Base-by-base conservation (phyloP, 2,113 vertebrate genomes). In the Esox niger region DNA sequence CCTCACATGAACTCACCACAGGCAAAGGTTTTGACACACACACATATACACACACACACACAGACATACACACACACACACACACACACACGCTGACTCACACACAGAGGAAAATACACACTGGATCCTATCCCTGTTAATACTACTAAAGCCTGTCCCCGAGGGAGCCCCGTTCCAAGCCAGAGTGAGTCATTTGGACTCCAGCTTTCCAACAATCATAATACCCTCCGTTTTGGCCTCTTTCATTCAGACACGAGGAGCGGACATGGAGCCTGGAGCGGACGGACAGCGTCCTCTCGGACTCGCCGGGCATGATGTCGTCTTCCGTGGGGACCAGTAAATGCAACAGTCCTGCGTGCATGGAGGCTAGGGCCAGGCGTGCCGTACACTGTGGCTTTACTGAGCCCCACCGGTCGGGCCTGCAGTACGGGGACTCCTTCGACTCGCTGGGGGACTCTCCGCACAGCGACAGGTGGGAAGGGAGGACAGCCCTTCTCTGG, bases 271-370 rank as follows among this genome's bases (percentile, higher is more conserved):
- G 96, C 92, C 86, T 97, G 88, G 95, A 98, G 78, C 90, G 90
- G 81, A 96, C 96, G 0, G 96, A 96, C 84, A 97, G 96, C 49
- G 85, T 95, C 86, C 95, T 96, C 79, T 98, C 96, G 0, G 95
- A 98, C 82, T 96, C 95, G 62, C 95, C 94, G 0, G 95, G 95
- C 78, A 94, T 97, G 83, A 92, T 97, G 91, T 92, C 96, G 79
- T 98, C 96, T 54, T 98, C 96, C 0, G 95, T 98, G 85, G 96
- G 95, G 86, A 98, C 95, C 91, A 98, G 96, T 86, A 98, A 98
- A 87, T 98, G 96, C 92, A 98, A 95, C 91, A 98, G 96, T 83
- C 96, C 96, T 2, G 95, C 94, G 0, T 98, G 95, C 6, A 92
- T 95, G 87, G 96, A 97, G 84, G 95, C 96, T 0, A 90, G 95